Percentiles rank a stretch among this genome's conserved stretches.
Conservation (phyloP, 2,113 vertebrate genomes). For the Myiopsitta monachus region DNA sequence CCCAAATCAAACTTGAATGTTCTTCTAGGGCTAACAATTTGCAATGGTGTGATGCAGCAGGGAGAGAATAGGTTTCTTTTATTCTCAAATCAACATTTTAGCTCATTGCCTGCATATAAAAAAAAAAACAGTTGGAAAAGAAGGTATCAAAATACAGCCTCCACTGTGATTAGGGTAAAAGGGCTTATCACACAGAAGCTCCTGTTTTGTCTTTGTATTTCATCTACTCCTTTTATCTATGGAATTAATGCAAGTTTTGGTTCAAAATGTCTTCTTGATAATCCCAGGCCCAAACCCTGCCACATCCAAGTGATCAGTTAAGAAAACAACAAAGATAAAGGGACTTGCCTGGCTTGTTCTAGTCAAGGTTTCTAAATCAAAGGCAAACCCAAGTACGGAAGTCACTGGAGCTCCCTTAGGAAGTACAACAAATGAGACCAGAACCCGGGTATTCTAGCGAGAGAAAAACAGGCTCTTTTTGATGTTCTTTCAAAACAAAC, state of each 20-base stretch:
- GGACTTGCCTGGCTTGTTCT: neutral
- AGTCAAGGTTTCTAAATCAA: neutral
- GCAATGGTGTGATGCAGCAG: neutral
- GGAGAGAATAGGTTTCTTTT: neutral
- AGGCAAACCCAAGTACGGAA: neutral
- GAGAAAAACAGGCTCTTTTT: neutral
- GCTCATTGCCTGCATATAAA: neutral
- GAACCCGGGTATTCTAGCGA: neutral
- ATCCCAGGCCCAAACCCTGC: neutral
- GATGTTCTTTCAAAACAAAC: slow-evolving; percentile 14
- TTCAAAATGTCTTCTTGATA: neutral
- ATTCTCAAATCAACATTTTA: neutral
- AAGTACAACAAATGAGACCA: neutral
- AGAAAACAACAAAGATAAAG: neutral
- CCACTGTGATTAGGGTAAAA: neutral
- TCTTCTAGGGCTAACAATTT: neutral
- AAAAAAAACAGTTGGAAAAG: neutral
- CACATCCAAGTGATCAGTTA: neutral
- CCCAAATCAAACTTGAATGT: neutral
- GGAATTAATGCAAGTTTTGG: neutral
- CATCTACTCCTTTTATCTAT: neutral
- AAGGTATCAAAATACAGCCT: neutral
- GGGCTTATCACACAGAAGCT: neutral
- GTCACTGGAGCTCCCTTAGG: neutral
- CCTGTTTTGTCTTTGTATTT: neutral